Evolutionary conservation across 2,113 vertebrate genomes (phyloP), one percentile per base, ranked within the genome.

Genomic region (Microtus pennsylvanicus): DNA sequence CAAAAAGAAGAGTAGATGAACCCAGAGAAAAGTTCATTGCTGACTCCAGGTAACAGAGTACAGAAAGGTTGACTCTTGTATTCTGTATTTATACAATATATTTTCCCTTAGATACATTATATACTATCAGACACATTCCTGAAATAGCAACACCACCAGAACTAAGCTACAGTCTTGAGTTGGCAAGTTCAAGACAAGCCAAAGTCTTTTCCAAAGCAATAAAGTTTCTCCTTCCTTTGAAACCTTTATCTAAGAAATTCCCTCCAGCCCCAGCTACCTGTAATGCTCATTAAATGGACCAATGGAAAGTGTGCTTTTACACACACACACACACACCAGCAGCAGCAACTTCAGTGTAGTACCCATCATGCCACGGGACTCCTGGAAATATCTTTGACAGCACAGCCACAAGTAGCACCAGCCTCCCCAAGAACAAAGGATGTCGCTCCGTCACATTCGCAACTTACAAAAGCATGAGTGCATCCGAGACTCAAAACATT

Each of bases 1-100:
- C 72, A 90, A 70, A 88, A 90, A 93, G 42, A 22, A 67, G 38
- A 83, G 33, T 42, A 85, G 88, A 96, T 47, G 70, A 86, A 94
- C 35, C 38, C 50, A 85, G 58, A 33, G 75, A 91, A 94, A 94
- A 65, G 70, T 85, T 76, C 63, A 91, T 7, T 80, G 38, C 55
- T 55, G 75, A 52, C 22, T 89, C 28, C 67, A 95, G 50, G 78
- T 91, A 42, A 88, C 28, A 14, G 10, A 28, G 30, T 72, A 52
- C 12, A 11, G 35, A 50, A 81, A 52, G 33, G 55, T 89, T 86
- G 50, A 61, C 81, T 61, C 11, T 47, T 38, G 61, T 42, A 70
- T 52, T 93, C 61, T 74, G 16, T 35, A 82, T 96, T 63, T n/a
- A 86, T 19, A 61, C 3, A n/a, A 26, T 55, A 7, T 17, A 26